phyloP scores from a whole-genome alignment of 1,140 invertebrate genomes.

The Caenorhabditis latens region DNA sequence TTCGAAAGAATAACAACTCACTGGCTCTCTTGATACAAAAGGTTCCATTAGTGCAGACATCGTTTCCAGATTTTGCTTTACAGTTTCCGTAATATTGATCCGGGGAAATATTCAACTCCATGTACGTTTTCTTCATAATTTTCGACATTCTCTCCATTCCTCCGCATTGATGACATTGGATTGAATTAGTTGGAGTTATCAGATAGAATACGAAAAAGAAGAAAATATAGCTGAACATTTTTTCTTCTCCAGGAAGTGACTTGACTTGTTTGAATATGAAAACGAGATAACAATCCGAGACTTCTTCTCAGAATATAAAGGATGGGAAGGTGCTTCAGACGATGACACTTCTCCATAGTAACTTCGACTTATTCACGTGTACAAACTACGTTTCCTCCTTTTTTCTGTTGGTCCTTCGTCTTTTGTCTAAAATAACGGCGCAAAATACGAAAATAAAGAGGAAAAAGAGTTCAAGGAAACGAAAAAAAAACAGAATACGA shows the following conservation, averaged over 20 bases:
- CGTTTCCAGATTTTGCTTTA: neutral
- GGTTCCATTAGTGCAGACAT: conserved; percentile 16
- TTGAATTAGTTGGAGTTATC: neutral
- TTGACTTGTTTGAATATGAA: neutral
- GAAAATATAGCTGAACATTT: neutral
- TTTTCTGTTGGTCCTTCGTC: neutral
- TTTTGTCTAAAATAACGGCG: no score
- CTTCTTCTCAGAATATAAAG: neutral
- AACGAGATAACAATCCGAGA: neutral
- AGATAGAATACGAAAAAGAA: neutral
- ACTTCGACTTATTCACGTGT: conserved; percentile 25
- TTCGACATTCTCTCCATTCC: neutral
- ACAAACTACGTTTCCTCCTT: conserved; percentile 35
- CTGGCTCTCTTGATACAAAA: conserved; percentile 25
- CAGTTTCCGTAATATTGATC: conserved; percentile 22
- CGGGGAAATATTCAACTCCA: neutral
- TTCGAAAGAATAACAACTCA: neutral
- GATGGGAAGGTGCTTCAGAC: neutral
- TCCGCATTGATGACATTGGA: conserved; percentile 38
- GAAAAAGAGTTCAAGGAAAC: neutral
- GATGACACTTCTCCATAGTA: neutral
- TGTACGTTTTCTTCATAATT: neutral
- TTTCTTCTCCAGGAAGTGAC: neutral
- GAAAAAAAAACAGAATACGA: neutral
- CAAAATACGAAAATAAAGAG: conserved; percentile 37